Base-by-base conservation (phyloP, 2,888 invertebrate species). In the Belgica antarctica region DNA sequence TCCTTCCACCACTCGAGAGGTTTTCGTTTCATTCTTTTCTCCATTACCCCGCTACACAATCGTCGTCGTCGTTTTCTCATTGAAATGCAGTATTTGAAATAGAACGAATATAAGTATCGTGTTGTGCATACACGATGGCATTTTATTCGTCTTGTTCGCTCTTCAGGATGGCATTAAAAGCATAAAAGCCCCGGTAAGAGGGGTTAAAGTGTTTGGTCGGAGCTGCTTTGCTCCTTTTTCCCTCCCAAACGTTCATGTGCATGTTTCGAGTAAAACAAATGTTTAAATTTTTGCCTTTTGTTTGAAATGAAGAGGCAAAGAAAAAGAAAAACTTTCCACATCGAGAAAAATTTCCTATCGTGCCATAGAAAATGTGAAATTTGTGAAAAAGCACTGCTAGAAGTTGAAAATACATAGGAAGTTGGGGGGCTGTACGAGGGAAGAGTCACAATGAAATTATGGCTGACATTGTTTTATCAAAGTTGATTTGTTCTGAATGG, bases 41-140 rank as follows among this genome's bases (percentile, higher is more conserved):
- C 7, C 12, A 34, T 12, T 34, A 34, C 34, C 7, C 34, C 46
- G 46, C 46, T 46, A 46, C 46, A 12, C 4, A 46, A n/a, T 7
- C 46, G 15, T 15, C 17, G 17, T 46, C 46, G 46, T 10, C 41
- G 31, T 7, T 31, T 31, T 10, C 31, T 62, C 62, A 62, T 41
- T 63, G 63, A 63, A 63, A 63, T 63, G 63, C 46, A 63, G 12
- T 46, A 46, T 46, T 22, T 63, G n/a, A 24, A 46, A 46, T 46
- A 46, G 63, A 63, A 41, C 24, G 41, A 63, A 22, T 5, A 63
- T 41, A 63, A 63, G 46, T 63, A 63, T 63, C 63, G 46, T 63
- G 63, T 63, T 62, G n/a, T 28, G 28, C 28, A 41, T 41, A 8
- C 62, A 62, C 15, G 2, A 31, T 31, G 31, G 31, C 10, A 31